These are phyloP conservation scores for Alligator sinensis DNA, from an alignment of 2,113 vertebrate species.

Conservation along the genomic window DNA sequence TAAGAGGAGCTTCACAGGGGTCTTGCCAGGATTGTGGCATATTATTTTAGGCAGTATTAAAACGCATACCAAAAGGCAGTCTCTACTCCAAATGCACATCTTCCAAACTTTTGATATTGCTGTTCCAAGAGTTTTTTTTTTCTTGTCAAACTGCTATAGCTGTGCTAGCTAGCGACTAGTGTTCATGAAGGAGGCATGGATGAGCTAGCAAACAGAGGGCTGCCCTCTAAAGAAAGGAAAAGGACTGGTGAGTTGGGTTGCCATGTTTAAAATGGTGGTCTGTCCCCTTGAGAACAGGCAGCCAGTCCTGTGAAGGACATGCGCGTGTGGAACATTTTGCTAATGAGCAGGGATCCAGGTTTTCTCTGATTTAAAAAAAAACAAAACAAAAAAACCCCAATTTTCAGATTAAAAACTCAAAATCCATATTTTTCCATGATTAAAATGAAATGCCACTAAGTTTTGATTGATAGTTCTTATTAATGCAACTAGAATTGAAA, in stretches of 20 bases:
- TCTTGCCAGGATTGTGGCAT: background rate
- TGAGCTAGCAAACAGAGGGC: background rate
- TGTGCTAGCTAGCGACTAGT: background rate
- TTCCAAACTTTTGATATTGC: background rate
- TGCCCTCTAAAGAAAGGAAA: background rate
- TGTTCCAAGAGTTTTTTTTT: background rate
- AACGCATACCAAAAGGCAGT: background rate
- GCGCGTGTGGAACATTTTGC: no score
- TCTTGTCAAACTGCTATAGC: background rate
- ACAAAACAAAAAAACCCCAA: no score
- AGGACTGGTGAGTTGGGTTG: conserved; percentile 22
- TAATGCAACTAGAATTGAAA: background rate
- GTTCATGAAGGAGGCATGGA: background rate
- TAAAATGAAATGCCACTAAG: background rate
- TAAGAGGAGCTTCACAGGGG: background rate
- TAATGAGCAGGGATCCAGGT: no score
- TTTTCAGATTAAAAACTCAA: no score
- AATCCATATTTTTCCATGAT: no score
- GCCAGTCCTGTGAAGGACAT: no score
- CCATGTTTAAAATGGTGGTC: no score
- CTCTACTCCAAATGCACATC: background rate
- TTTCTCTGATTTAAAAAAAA: no score
- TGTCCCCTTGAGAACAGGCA: no score
- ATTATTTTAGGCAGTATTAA: background rate
- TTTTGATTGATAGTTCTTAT: background rate